Evolutionary conservation across 2,797 vertebrate genomes (phyloP).

Genomic region (Thaleichthys pacificus): DNA sequence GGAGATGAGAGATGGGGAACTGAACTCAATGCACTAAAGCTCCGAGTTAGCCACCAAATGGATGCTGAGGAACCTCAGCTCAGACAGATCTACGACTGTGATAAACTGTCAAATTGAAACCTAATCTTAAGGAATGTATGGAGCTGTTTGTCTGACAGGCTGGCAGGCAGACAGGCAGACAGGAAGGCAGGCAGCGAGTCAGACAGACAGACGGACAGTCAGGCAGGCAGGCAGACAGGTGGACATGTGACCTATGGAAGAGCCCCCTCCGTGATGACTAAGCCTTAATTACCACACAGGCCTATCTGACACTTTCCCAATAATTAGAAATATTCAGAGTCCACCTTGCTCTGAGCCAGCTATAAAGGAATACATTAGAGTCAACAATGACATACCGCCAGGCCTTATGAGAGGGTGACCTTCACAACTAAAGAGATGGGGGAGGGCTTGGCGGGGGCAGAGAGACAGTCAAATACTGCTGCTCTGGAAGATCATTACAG

Average conservation of each 20-base stretch:
- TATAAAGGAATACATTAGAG: constrained; percentile 54
- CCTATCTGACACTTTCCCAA: constrained; percentile 53
- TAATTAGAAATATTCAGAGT: constrained; percentile 56
- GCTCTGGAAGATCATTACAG: not conserved
- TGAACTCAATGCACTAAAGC: not conserved
- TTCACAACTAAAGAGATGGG: constrained; percentile 33
- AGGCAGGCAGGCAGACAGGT: constrained; percentile 18
- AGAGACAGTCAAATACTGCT: constrained; percentile 1
- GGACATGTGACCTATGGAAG: constrained; percentile 45
- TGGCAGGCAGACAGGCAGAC: not conserved
- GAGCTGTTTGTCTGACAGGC: not conserved
- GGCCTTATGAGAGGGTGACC: constrained; percentile 38
- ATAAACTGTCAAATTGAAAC: too few relatives aligned
- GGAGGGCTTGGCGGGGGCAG: not conserved
- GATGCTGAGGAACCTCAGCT: too few relatives aligned
- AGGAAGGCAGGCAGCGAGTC: not conserved
- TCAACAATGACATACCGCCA: constrained; percentile 35
- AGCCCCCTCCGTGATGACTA: constrained; percentile 38
- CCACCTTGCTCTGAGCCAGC: constrained; percentile 36
- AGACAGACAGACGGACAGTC: not conserved
- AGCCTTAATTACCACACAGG: constrained; percentile 53
- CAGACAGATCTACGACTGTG: not conserved
- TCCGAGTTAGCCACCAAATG: too few relatives aligned
- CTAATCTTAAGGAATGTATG: too few relatives aligned
- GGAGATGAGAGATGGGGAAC: not conserved